Evolutionary conservation across 2,888 invertebrate species (phyloP).

Genomic region (Lochmaea capreae): DNA sequence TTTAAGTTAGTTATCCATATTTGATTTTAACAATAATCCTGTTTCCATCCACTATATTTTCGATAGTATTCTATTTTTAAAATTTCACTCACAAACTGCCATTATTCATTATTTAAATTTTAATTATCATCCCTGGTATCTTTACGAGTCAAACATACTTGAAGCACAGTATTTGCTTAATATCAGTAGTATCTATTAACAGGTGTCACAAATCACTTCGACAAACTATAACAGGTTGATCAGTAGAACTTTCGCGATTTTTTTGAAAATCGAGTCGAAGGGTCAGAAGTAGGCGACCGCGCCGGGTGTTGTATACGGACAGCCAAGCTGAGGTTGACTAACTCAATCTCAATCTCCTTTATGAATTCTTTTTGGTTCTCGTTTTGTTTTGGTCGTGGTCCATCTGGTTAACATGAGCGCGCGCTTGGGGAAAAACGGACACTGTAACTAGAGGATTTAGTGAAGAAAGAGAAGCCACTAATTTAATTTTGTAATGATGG

Average conservation of each 20-base stretch:
- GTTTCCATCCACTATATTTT: background rate
- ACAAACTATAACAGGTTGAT: background rate
- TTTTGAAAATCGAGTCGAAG: slow-evolving; percentile 20
- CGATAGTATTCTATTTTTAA: background rate
- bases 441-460: no score
- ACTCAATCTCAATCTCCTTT: slow-evolving; percentile 54
- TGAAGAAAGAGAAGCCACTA: no score
- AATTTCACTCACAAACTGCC: background rate
- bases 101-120: no score
- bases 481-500: no score
- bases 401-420: slow-evolving; percentile 62
- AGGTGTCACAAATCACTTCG: background rate
- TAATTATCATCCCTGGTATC: no score
- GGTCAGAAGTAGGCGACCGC: slow-evolving; percentile 50
- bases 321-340: slow-evolving; percentile 56
- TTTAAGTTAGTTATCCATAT: background rate
- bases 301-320: slow-evolving; percentile 50
- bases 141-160: no score
- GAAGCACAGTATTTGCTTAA: background rate
- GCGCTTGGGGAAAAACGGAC: slow-evolving; percentile 17
- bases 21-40: background rate
- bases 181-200: background rate
- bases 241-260: slow-evolving; percentile 1
- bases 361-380: slow-evolving; percentile 55
- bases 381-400: slow-evolving; percentile 57